A percentile compares a stretch with the other conserved stretches of the same genome.
Evolutionary conservation across 2,113 vertebrate species (phyloP).

Genomic region (cat (Felis catus)): DNA sequence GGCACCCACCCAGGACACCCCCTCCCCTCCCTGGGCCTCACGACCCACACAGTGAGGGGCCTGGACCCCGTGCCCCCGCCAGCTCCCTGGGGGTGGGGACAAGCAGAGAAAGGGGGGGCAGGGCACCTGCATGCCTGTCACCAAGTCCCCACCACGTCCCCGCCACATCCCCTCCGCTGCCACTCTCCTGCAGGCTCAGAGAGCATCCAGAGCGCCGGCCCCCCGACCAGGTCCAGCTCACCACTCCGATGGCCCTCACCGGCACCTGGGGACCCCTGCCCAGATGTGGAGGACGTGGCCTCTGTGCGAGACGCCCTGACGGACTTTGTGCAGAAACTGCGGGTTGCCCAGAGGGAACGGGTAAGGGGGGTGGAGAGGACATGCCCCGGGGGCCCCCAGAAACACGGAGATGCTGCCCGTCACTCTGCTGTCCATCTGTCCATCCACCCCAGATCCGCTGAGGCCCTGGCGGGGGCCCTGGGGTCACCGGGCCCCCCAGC

Average conservation of each 20-base stretch:
- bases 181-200: slow-evolving; percentile 44
- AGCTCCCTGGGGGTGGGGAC: fast-evolving
- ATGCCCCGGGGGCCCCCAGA: fast-evolving
- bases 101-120: fast-evolving
- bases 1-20: background rate
- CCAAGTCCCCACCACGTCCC: no score
- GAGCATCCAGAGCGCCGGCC: background rate
- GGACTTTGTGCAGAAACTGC: slow-evolving; percentile 84
- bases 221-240: background rate
- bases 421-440: background rate
- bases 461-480: background rate
- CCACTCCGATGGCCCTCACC: slow-evolving; percentile 38
- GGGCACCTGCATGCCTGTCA: fast-evolving
- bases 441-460: background rate
- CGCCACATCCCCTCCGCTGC: fast-evolving
- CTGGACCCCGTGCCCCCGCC: background rate
- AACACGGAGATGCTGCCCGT: fast-evolving
- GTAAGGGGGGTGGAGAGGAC: slow-evolving; percentile 61
- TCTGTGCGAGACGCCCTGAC: slow-evolving; percentile 76
- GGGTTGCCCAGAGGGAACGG: slow-evolving; percentile 85
- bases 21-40: background rate
- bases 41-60: fast-evolving
- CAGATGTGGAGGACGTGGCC: slow-evolving; percentile 83
- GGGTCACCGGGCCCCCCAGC: background rate
- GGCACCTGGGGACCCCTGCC: slow-evolving; percentile 47